Percentiles rank a stretch among this genome's conserved stretches.
These are phyloP conservation scores for Triplophysa siluroides DNA, from an alignment of 2,113 vertebrate genomes.

Conservation along the genomic window DNA sequence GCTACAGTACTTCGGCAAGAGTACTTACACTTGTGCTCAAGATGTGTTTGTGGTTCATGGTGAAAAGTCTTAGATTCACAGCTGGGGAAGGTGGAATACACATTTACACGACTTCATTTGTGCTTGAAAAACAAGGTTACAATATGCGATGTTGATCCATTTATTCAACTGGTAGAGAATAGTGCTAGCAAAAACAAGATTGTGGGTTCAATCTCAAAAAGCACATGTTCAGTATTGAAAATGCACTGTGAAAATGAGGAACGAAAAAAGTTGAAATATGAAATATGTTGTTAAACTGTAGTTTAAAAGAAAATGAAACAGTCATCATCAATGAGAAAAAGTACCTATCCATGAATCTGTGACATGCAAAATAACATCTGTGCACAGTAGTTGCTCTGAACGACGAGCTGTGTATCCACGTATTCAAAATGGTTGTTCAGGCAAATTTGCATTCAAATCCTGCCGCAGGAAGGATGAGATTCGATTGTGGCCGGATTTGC, in stretches of 20 bases:
- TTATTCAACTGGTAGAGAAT: no score
- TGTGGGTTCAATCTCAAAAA: no score
- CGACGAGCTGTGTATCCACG: conserved; percentile 34
- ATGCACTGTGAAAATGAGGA: no score
- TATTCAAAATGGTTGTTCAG: conserved; percentile 50
- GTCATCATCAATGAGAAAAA: not conserved
- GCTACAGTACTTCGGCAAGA: not conserved
- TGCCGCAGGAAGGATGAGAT: not conserved
- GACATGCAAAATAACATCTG: conserved; percentile 51
- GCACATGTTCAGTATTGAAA: no score
- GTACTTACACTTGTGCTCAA: not conserved
- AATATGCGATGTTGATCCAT: not conserved
- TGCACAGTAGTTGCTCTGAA: conserved; percentile 20
- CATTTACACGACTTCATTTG: not conserved
- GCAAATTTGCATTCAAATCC: conserved; percentile 51
- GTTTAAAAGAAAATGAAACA: not conserved
- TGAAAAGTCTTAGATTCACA: conserved; percentile 11
- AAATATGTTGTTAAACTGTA: not conserved
- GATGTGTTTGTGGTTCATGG: conserved; percentile 33
- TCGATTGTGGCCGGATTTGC: conserved; percentile 24
- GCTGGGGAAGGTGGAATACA: not conserved
- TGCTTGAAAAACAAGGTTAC: conserved; percentile 32
- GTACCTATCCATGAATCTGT: not conserved
- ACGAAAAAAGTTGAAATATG: no score
- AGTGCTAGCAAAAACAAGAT: no score